phyloP scores from a whole-genome alignment of 2,113 vertebrate species.

The Campylomormyrus tamandua region DNA sequence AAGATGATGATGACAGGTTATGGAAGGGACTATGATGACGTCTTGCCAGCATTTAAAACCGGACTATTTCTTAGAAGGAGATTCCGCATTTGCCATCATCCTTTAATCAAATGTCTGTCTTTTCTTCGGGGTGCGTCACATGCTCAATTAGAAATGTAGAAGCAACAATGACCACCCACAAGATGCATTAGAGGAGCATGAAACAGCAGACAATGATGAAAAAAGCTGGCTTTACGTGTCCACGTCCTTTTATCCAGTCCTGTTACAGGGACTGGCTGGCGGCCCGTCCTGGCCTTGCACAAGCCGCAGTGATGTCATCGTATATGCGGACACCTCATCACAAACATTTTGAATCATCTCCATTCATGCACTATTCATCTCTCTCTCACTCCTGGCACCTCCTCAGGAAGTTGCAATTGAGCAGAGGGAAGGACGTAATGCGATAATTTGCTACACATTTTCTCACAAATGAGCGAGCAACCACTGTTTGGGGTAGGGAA shows the following conservation, averaged over 20 bases:
- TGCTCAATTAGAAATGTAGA: not conserved
- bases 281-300: no score
- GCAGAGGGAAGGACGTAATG: not conserved
- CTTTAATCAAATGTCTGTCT: not conserved
- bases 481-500: not conserved
- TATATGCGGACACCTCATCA: not conserved
- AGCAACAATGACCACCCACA: not conserved
- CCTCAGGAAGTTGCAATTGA: not conserved
- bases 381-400: not conserved
- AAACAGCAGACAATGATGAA: not conserved
- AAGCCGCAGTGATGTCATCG: not conserved
- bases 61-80: not conserved
- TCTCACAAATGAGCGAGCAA: no score
- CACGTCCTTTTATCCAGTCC: not conserved
- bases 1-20: not conserved
- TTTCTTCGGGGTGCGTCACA: not conserved
- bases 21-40: not conserved
- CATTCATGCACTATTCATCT: conserved; percentile 12
- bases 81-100: not conserved
- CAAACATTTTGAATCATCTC: not conserved
- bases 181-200: not conserved
- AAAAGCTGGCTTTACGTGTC: not conserved
- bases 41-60: not conserved
- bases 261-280: not conserved
- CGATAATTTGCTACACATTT: not conserved